phyloP scores from a whole-genome alignment of 2,888 invertebrate genomes.

The Oithona nana region DNA sequence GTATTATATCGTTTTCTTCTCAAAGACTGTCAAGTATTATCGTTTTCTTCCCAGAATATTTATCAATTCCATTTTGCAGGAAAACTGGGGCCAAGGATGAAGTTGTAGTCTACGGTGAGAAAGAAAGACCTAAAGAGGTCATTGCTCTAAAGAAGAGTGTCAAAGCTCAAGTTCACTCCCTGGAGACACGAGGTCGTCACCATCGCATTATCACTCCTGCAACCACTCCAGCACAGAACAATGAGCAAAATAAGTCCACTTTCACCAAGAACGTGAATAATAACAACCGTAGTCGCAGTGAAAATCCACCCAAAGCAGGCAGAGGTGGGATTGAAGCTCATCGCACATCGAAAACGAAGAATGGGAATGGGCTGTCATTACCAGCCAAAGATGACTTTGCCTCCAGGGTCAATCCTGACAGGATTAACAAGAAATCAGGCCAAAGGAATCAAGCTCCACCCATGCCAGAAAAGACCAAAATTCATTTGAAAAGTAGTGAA shows the following conservation, averaged over 20 bases:
- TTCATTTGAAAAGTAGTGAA: background rate
- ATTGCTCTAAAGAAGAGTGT: background rate
- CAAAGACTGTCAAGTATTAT: too few relatives aligned
- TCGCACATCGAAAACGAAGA: too few relatives aligned
- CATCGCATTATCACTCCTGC: background rate
- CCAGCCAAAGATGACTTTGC: background rate
- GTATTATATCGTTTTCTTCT: too few relatives aligned
- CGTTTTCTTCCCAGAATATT: too few relatives aligned
- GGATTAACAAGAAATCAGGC: background rate
- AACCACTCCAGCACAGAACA: too few relatives aligned
- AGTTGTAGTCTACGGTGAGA: background rate
- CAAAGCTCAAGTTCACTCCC: background rate
- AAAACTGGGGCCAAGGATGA: background rate
- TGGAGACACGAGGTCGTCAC: background rate
- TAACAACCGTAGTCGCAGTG: background rate
- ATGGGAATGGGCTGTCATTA: background rate
- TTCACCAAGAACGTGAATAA: background rate
- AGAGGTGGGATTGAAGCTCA: background rate
- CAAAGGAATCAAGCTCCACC: background rate
- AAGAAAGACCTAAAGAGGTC: background rate
- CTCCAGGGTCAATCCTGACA: background rate
- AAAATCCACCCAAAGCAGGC: background rate
- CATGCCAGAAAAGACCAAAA: constrained; percentile 2
- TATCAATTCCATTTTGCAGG: too few relatives aligned
- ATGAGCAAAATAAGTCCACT: background rate